These are phyloP conservation scores for Nephrotoma flavescens DNA, from an alignment of 2,888 invertebrate species.

Conservation along the genomic window DNA sequence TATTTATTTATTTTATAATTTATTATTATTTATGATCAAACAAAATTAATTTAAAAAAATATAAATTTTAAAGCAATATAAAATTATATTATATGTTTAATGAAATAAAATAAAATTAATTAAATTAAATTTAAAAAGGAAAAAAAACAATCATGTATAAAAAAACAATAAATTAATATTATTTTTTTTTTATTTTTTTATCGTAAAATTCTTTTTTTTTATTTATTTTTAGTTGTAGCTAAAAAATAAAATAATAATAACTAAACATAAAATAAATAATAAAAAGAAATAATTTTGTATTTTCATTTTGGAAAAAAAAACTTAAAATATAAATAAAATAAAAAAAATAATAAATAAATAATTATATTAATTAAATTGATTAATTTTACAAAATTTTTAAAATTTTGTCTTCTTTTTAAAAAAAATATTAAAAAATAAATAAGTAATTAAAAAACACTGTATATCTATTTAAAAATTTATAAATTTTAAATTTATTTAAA, in stretches of 20 bases:
- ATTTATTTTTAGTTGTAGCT: neutral
- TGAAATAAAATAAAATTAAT: neutral
- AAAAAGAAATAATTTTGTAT: neutral
- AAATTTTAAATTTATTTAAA: neutral
- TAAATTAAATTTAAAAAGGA: neutral
- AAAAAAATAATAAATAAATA: neutral
- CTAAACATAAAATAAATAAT: neutral
- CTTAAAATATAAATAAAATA: neutral
- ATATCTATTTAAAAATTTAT: neutral
- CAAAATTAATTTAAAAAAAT: neutral
- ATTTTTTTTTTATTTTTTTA: neutral
- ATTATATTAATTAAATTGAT: neutral
- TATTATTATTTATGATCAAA: neutral
- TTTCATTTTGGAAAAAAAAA: constrained; percentile 3
- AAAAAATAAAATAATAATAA: neutral
- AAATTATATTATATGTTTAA: neutral
- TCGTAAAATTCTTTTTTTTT: neutral
- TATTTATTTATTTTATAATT: neutral
- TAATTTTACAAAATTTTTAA: neutral
- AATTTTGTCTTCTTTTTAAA: neutral
- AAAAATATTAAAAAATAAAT: constrained; percentile 6
- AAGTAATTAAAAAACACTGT: constrained; percentile 5
- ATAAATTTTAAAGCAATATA: neutral
- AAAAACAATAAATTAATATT: neutral
- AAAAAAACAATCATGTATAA: constrained; percentile 1